Evolutionary conservation across 2,888 invertebrate genomes (phyloP).

Genomic region (Psylliodes chrysocephalus): DNA sequence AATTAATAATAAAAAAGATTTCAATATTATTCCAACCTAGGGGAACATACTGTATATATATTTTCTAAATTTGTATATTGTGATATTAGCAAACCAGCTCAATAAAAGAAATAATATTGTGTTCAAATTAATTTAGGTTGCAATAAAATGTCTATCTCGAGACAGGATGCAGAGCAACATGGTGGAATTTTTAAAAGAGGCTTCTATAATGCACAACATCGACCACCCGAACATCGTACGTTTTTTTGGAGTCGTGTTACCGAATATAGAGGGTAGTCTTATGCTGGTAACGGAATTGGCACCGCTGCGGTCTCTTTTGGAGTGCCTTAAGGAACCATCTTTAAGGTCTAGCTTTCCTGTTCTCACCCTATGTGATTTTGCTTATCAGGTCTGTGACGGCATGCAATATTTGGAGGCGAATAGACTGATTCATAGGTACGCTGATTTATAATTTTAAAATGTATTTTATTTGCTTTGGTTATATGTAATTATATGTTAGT

Average conservation of each 20-base stretch:
- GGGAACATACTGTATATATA: no score
- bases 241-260: constrained; percentile 96
- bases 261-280: constrained; percentile 73
- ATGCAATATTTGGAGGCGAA: constrained; percentile 98
- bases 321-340: constrained; percentile 94
- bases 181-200: constrained; percentile 96
- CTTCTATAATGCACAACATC: constrained; percentile 97
- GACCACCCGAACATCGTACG: constrained; percentile 97
- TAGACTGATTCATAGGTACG: constrained; percentile 91
- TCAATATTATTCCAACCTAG: no score
- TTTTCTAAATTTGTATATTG: no score
- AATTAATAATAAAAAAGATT: no score
- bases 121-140: constrained; percentile 79
- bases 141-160: constrained; percentile 94
- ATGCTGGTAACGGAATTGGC: constrained; percentile 89
- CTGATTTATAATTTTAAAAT: no score
- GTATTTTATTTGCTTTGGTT: no score
- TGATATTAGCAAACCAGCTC: no score
- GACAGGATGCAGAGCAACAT: constrained; percentile 97
- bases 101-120: no score
- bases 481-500: no score
- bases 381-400: constrained; percentile 95
- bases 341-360: constrained; percentile 92
- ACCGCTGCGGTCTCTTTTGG: constrained; percentile 91
- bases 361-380: constrained; percentile 92